Conservation (phyloP, 2,888 invertebrate genomes). For the Drosophila pseudotalamancana region DNA sequence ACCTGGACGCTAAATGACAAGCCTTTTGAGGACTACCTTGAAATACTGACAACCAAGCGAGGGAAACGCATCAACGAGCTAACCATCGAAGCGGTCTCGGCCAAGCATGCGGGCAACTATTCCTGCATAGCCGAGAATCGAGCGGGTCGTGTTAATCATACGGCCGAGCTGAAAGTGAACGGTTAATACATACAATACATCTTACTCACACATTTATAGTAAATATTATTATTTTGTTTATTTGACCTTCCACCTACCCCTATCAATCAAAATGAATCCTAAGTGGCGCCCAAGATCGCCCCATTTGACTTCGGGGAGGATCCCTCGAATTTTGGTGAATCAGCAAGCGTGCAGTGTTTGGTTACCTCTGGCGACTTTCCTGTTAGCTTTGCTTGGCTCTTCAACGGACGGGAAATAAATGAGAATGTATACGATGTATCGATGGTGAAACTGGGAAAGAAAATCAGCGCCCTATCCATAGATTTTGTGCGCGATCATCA, state of each 20-base stretch:
- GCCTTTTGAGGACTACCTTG: conserved; percentile 83
- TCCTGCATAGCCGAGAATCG: conserved; percentile 90
- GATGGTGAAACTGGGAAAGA: conserved; percentile 85
- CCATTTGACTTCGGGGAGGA: conserved; percentile 89
- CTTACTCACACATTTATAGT: conserved; percentile 8
- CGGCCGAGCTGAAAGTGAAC: conserved; percentile 90
- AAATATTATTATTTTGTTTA: conserved; percentile 22
- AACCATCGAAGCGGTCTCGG: conserved; percentile 89
- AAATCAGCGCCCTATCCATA: conserved; percentile 88
- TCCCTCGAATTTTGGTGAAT: conserved; percentile 88
- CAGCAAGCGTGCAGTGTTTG: conserved; percentile 87
- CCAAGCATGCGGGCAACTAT: conserved; percentile 90
- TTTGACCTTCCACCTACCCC: conserved; percentile 2
- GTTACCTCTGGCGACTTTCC: conserved; percentile 88
- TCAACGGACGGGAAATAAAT: conserved; percentile 84
- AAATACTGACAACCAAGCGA: conserved; percentile 81
- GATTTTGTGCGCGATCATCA: conserved; percentile 89
- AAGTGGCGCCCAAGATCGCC: conserved; percentile 90
- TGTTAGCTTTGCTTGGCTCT: conserved; percentile 89
- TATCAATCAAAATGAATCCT: not conserved
- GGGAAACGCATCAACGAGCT: conserved; percentile 86
- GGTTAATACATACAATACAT: conserved; percentile 84
- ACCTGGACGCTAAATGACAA: conserved; percentile 86
- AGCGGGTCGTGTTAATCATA: conserved; percentile 89
- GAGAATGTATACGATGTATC: conserved; percentile 85